Base-by-base conservation (phyloP, 2,113 vertebrate species). In the Cettia cetti region DNA sequence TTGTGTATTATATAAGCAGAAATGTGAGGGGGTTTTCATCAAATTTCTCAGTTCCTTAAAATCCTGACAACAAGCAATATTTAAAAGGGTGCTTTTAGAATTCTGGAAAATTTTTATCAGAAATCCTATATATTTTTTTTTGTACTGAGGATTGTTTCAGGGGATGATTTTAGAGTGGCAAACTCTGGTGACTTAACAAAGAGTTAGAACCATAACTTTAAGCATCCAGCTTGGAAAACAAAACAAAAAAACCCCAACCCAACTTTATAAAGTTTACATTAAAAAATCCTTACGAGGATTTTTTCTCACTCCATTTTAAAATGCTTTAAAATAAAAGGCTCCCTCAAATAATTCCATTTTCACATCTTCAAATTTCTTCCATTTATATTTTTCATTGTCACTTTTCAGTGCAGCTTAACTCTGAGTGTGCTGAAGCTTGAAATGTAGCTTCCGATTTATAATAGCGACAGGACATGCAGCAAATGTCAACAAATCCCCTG, bases 401-500 rank as follows among this genome's bases (percentile, higher is more conserved):
- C 50, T 96, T 97, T 97, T 82, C 89, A 96, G 82, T 90, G 82
- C 89, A 97, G 96, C 96, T 97, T 97, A 97, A 98, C 97, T 97
- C 92, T 96, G 97, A 97, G 95, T 79, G 71, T 97, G 97, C 95
- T 97, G 97, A 97, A 97, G 96, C 97, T 97, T 98, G 96, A 97
- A 98, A 97, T 97, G 95, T 95, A 92, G 94, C 97, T 97, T 97
- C 92, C 23, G 60, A 97, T 95, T 97, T 92, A 96, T 97, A 98
- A 97, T 95, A 98, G 96, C 69, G 97, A 97, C 86, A 96, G 96
- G 92, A 94, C 92, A 98, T 97, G 92, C 89, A 90, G 97, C 96
- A 98, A 98, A 98, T 98, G 95, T 97, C 97, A 98, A 97, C 97
- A 97, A 97, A 98, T 97, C 93, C 96, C 96, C 64, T 94, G 94